Evolutionary conservation across 2,888 invertebrate genomes (phyloP), one percentile per base, ranked within the genome.

Genomic region (Drosophila eohydei): DNA sequence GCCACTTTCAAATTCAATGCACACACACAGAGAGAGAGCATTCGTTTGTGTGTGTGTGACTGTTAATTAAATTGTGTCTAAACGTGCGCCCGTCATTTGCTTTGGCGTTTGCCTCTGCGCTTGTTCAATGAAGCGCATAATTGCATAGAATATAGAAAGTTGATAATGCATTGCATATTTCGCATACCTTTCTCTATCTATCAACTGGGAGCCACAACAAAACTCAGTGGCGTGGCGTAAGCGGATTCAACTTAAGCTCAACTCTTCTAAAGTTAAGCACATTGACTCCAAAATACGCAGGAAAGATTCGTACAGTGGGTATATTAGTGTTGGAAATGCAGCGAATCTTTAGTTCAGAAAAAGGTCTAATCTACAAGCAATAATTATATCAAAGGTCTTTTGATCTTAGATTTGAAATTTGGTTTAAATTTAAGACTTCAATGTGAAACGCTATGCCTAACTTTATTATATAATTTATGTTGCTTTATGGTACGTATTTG

Each of bases 11-110:
- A 81, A 77, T 75, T 80, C 77, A 75, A 59, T 81, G 82, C 71
- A 77, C 75, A 75, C 65, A 63, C 64, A 57, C 26, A 43, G 48
- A 30, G 48, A 4, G 30, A n/a, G 30, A 48, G n/a, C 12, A 48
- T 71, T 73, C 80, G 79, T 79, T 77, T 86, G 34, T 28, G 32
- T 0, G 56, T 41, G 55, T 67, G 41, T 72, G 85, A 54, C 77
- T 83, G 73, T 84, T 89, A 87, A 84, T 84, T 84, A 87, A 84
- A 84, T 84, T 88, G 87, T 74, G 76, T 81, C 78, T 83, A 82
- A 86, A 73, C 65, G 69, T 59, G 43, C n/a, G 41, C 41, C 54
- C 71, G 55, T 65, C 76, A 67, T 68, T 81, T 78, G 72, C 56
- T 68, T 41, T 61, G 59, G 72, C 58, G 71, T 41, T 63, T 66